Conservation (phyloP, 2,797 vertebrate genomes). For the Hylomyscus alleni region DNA sequence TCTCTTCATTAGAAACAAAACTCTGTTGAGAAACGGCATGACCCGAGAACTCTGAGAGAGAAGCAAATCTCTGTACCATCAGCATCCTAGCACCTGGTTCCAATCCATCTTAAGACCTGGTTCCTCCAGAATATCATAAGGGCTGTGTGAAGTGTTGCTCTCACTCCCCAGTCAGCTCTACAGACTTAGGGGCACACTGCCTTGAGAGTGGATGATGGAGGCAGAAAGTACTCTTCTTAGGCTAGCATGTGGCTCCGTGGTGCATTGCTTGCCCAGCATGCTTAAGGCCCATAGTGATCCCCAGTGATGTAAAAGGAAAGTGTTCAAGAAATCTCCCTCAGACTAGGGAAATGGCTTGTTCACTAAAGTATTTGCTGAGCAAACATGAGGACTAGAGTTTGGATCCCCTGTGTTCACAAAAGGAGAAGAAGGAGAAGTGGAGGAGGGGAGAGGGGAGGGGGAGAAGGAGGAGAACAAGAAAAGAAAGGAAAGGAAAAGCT, state of each 20-base stretch:
- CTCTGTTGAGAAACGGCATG: background rate
- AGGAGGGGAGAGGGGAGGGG: background rate
- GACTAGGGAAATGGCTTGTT: background rate
- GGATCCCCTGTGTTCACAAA: background rate
- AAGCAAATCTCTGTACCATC: background rate
- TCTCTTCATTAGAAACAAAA: background rate
- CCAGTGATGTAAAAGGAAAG: background rate
- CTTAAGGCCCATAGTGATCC: too few relatives aligned
- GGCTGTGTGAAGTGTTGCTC: rapidly evolving
- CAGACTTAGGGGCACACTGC: too few relatives aligned
- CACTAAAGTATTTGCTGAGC: background rate
- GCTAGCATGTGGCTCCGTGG: background rate
- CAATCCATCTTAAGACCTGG: background rate
- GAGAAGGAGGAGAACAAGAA: background rate
- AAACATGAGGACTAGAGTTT: background rate
- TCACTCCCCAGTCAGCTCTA: rapidly evolving
- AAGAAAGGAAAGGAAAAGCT: background rate
- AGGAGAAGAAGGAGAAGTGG: background rate
- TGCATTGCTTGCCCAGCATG: background rate
- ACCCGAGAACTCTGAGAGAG: background rate
- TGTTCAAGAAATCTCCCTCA: background rate
- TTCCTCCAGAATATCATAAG: background rate
- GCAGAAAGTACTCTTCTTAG: background rate
- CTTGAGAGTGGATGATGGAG: background rate
- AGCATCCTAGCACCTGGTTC: background rate